Base-by-base conservation (phyloP, 2,888 invertebrate species). In the Theodoxus fluviatilis region DNA sequence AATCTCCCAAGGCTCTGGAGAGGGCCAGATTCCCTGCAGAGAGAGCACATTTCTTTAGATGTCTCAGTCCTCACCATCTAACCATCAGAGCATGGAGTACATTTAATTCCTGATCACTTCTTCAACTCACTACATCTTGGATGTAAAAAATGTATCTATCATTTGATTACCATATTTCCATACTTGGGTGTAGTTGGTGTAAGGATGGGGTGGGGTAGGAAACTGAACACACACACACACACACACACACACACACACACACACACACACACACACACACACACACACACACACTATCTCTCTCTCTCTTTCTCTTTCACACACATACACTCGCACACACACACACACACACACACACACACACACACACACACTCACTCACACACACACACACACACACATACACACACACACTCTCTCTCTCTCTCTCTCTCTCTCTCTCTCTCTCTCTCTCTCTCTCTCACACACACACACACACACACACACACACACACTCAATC, bases 1-100 rank as follows among this genome's bases (percentile, higher is more conserved):
- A 99, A 89, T 99, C 99, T 0, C 99, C 99, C 1, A 99, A 89
- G 0, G 99, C 98, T 77, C 98, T 90, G 1, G 98, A 98, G 65
- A 99, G 89, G 0, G 99, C 98, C 76, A 99, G 89, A 89, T 96
- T 96, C 1, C 89, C 87, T 87, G 74, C 3, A 77, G 76, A 52
- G 28, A 28, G 38, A n/a, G 25, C 47, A 64, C 15, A 55, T n/a
- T n/a, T n/a, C n/a, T n/a, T n/a, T n/a, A n/a, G n/a, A n/a, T n/a
- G n/a, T n/a, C n/a, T n/a, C n/a, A n/a, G n/a, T n/a, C n/a, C n/a
- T n/a, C n/a, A n/a, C n/a, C n/a, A n/a, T n/a, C n/a, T n/a, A n/a
- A n/a, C n/a, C n/a, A n/a, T n/a, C n/a, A n/a, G n/a, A n/a, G n/a
- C n/a, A n/a, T n/a, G n/a, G n/a, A n/a, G n/a, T n/a, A n/a, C n/a